Percentiles rank a stretch among this genome's conserved stretches.
phyloP scores from a whole-genome alignment of 2,113 vertebrate genomes.

The Paralichthys olivaceus region DNA sequence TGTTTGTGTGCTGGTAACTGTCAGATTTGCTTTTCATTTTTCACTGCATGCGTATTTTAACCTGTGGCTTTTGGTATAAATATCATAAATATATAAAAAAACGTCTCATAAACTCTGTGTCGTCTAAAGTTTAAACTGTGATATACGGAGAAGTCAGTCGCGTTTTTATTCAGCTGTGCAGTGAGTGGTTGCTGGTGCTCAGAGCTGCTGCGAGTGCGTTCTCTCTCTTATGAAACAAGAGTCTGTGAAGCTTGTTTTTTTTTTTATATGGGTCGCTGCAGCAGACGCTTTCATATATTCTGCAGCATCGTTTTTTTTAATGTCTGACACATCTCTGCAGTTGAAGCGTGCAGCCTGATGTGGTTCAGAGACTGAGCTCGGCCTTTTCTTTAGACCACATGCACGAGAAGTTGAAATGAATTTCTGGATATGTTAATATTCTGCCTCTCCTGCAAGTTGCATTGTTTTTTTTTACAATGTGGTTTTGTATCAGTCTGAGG shows the following conservation, averaged over 20 bases:
- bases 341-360: background rate
- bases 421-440: constrained; percentile 38
- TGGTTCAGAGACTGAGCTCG: too few relatives aligned
- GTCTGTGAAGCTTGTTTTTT: background rate
- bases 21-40: background rate
- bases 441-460: too few relatives aligned
- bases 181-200: background rate
- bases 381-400: too few relatives aligned
- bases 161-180: constrained; percentile 42
- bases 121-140: background rate
- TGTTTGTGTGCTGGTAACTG: background rate
- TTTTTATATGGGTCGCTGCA: too few relatives aligned
- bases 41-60: background rate
- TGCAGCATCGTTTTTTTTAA: background rate
- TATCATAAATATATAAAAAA: background rate
- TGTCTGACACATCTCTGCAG: background rate
- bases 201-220: constrained; percentile 9
- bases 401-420: too few relatives aligned
- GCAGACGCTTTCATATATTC: background rate
- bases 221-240: constrained; percentile 45
- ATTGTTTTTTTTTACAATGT: too few relatives aligned
- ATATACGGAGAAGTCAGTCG: background rate
- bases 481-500: background rate
- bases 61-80: background rate
- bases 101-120: background rate